These are phyloP conservation scores for Xiphorhynchus elegans DNA, from an alignment of 2,113 vertebrate species.

Conservation along the genomic window DNA sequence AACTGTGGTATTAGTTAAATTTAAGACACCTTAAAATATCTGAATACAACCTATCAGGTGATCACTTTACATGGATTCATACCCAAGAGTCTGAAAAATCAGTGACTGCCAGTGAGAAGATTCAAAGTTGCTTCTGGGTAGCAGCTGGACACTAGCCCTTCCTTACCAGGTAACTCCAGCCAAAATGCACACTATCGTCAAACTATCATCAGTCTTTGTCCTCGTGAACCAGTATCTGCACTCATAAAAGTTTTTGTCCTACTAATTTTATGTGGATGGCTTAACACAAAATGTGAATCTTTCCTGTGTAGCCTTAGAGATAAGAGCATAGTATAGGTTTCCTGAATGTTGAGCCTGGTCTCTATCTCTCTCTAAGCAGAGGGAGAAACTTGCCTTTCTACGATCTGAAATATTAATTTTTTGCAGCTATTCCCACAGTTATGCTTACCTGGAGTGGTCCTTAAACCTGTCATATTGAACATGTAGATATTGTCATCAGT, in stretches of 20 bases:
- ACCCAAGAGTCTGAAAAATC: neutral
- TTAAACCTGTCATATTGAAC: conserved; percentile 88
- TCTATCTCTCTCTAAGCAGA: neutral
- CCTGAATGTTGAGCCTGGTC: neutral
- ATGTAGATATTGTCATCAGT: conserved; percentile 96
- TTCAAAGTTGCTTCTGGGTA: neutral
- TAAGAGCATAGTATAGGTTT: neutral
- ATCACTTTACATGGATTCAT: neutral
- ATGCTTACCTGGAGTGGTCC: conserved; percentile 84
- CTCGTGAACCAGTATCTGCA: neutral
- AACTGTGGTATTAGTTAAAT: neutral
- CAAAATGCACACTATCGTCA: neutral
- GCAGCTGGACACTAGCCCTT: neutral
- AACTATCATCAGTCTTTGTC: neutral
- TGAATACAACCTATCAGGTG: neutral
- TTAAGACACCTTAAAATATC: neutral
- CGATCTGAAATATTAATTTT: neutral
- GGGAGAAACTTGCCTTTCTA: neutral
- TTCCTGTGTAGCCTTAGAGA: neutral
- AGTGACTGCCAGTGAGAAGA: neutral
- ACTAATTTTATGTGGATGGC: neutral
- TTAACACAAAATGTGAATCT: neutral
- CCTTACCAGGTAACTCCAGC: neutral
- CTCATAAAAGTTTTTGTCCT: neutral
- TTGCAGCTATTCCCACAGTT: neutral